Base-by-base conservation (phyloP, 1,140 invertebrate species). In the Leptopilina clavipes region DNA sequence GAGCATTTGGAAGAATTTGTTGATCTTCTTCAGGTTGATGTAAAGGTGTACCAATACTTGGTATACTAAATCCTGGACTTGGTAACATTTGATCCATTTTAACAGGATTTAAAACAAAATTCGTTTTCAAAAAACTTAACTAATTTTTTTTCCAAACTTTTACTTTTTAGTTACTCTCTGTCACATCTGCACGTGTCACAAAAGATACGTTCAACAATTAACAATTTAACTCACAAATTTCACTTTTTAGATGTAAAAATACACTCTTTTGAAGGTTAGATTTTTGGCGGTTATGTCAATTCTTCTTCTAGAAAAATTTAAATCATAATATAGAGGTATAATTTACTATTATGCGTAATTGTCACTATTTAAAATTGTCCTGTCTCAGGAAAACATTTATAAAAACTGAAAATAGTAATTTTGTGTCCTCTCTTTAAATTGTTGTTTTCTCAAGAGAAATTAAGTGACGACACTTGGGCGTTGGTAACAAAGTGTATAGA, bases 11-110 rank as follows among this genome's bases (percentile, higher is more conserved):
- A 48, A 96, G 89, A 86, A 96, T 96, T 87, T 95, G 93, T 88
- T 97, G 96, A 89, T 97, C 96, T 89, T 97, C 96, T 86, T 97
- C 96, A n/a, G 96, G 95, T 82, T 97, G 96, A 91, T 97, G 96
- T 17, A 97, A 85, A 7, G 96, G 96, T 2, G 96, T 97, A 72
- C 95, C 96, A 85, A 97, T 97, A 86, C 95, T 96, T 72, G 96
- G 96, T 89, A 97, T 96, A 79, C 95, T 96, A 85, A 95, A 96
- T 56, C 95, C 95, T 2, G 96, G 96, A 91, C 96, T 97, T 14
- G 95, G 95, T 78, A 97, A 90, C 95, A 97, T 97, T 89, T 97
- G 95, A 94, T 97, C 95, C 95, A 96, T 96, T 72, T 86, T 86
- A 73, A 65, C 12, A 37, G 5, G 14, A 7, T 8, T n/a, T 31